Conservation (phyloP, 2,797 vertebrate genomes). For the Hypotaenidia philippensis region DNA sequence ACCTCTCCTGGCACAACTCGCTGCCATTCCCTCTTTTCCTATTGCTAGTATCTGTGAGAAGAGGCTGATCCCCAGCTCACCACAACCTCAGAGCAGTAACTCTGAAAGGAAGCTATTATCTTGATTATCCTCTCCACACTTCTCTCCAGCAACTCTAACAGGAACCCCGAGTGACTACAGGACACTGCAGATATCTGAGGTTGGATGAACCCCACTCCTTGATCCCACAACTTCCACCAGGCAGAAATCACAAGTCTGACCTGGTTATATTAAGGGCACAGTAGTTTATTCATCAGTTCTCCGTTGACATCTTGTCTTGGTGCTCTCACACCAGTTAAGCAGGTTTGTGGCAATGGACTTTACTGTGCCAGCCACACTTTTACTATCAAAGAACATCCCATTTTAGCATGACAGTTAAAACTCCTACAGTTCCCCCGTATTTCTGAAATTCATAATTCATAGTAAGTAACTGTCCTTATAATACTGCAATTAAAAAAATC, state of each 20-base stretch:
- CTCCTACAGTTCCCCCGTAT: background rate
- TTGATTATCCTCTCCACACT: no score
- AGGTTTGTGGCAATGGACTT: background rate
- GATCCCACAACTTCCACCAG: background rate
- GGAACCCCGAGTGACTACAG: background rate
- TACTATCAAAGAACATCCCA: background rate
- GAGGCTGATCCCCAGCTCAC: no score
- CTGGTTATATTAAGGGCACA: background rate
- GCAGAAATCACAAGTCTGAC: background rate
- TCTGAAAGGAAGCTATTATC: no score
- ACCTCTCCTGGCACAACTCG: no score
- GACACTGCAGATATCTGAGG: fast-evolving
- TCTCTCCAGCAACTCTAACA: fast-evolving
- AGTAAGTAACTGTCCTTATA: background rate
- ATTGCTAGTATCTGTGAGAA: no score
- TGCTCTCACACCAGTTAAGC: background rate
- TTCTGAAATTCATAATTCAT: background rate
- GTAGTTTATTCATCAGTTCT: background rate
- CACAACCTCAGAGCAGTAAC: no score
- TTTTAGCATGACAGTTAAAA: background rate
- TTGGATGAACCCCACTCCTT: background rate
- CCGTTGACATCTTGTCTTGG: background rate
- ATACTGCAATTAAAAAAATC: background rate
- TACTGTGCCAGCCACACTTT: background rate
- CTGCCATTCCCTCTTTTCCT: no score